phyloP scores from a whole-genome alignment of 2,888 invertebrate species.

The Lasioglossum calceatum region DNA sequence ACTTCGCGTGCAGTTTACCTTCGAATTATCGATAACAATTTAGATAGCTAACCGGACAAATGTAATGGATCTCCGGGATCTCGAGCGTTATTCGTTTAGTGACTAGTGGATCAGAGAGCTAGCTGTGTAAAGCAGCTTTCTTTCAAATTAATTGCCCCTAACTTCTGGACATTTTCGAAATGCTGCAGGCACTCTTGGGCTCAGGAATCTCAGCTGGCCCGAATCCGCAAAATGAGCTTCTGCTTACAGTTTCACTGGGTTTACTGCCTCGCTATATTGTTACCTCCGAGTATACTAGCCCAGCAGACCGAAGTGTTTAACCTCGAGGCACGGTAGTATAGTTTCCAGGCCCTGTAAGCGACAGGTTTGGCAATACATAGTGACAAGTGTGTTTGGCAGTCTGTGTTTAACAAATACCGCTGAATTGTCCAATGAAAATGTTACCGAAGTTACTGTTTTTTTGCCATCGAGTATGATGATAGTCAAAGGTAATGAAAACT shows the following conservation, averaged over 20 bases:
- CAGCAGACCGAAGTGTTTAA: background rate
- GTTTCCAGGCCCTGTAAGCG: background rate
- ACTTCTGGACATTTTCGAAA: background rate
- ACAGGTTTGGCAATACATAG: background rate
- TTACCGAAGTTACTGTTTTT: background rate
- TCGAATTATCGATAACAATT: slow-evolving; percentile 9
- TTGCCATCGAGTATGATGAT: background rate
- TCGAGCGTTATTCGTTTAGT: background rate
- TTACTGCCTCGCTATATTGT: background rate
- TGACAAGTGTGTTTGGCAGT: background rate
- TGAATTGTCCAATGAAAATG: background rate
- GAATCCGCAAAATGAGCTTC: background rate
- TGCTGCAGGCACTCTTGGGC: background rate
- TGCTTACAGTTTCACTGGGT: background rate
- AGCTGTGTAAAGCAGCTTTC: background rate
- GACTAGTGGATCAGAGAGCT: background rate
- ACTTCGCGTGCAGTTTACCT: slow-evolving; percentile 21
- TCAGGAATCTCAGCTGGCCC: background rate
- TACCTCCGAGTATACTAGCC: background rate
- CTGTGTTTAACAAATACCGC: background rate
- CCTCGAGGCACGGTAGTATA: background rate
- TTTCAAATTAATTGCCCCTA: background rate
- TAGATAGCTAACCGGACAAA: background rate
- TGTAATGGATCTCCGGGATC: background rate
- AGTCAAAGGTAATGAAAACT: background rate